Conservation (phyloP, 2,888 invertebrate genomes). For the Cordylochernes scorpioides region DNA sequence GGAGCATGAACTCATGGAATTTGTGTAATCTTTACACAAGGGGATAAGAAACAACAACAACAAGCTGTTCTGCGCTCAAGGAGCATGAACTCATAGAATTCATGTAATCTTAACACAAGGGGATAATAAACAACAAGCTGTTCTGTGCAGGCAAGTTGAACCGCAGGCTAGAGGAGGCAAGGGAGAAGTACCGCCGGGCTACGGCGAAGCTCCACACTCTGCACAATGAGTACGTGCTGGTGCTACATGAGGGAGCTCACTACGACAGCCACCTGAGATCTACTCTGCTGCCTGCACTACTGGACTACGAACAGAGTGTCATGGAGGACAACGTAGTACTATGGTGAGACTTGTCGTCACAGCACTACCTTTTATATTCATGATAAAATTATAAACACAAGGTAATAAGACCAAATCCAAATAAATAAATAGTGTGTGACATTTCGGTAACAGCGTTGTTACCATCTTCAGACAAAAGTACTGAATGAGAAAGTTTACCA, state of each 20-base stretch:
- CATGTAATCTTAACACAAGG: too few species aligned
- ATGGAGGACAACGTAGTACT: conserved; percentile 61
- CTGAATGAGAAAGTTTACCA: too few species aligned
- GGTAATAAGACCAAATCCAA: too few species aligned
- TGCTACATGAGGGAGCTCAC: conserved; percentile 61
- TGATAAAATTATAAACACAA: conserved; percentile 1
- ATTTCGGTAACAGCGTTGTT: too few species aligned
- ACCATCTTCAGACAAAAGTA: too few species aligned
- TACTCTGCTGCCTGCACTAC: conserved; percentile 52
- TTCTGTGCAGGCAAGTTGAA: conserved; percentile 24
- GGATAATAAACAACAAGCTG: too few species aligned
- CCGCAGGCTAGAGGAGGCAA: conserved; percentile 67
- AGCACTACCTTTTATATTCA: neutral
- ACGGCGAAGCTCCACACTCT: conserved; percentile 64
- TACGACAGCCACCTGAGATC: conserved; percentile 64
- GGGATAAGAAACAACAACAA: too few species aligned
- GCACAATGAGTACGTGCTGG: conserved; percentile 76
- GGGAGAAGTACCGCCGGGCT: conserved; percentile 71
- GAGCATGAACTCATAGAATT: too few species aligned
- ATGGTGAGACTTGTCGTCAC: conserved; percentile 33
- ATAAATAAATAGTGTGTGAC: too few species aligned
- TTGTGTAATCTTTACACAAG: too few species aligned
- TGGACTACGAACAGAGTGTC: conserved; percentile 61
- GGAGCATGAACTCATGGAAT: too few species aligned
- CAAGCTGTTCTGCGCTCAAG: too few species aligned